A percentile compares a stretch with the other conserved stretches of the same genome.
Evolutionary conservation across 2,888 invertebrate genomes (phyloP).

Genomic region (Archips xylosteana): DNA sequence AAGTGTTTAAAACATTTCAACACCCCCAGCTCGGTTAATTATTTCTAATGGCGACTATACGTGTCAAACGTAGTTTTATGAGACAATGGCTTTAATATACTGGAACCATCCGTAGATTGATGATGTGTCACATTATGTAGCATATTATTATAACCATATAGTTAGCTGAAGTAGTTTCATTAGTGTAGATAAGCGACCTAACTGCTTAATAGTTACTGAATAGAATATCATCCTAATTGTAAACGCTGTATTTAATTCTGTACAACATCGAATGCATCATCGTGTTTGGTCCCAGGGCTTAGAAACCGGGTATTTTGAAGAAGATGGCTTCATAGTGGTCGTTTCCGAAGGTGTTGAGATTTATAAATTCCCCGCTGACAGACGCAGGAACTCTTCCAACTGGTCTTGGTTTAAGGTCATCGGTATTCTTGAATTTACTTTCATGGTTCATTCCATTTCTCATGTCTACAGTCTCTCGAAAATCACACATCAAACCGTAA

Average conservation of each 20-base stretch:
- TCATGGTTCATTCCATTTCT: conserved; percentile 78
- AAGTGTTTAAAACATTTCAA: background rate
- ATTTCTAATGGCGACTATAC: background rate
- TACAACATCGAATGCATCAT: conserved; percentile 70
- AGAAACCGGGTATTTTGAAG: conserved; percentile 87
- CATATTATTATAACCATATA: conserved; percentile 19
- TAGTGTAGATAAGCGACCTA: conserved; percentile 22
- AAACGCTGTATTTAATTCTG: conserved; percentile 43
- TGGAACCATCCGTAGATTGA: background rate
- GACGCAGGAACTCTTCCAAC: conserved; percentile 86
- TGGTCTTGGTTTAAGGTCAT: conserved; percentile 90
- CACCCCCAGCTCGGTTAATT: background rate
- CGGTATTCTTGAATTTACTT: conserved; percentile 68
- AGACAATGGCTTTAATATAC: background rate
- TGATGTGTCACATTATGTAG: background rate
- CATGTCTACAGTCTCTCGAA: conserved; percentile 54
- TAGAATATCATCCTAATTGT: conserved; percentile 35
- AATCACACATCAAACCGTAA: conserved; percentile 31
- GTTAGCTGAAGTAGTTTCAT: conserved; percentile 17
- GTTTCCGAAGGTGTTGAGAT: conserved; percentile 87
- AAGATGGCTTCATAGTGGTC: conserved; percentile 85
- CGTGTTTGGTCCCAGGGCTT: conserved; percentile 78
- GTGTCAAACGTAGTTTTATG: background rate
- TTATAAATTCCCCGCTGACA: conserved; percentile 86
- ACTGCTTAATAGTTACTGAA: conserved; percentile 34